Conservation (phyloP, 2,113 vertebrate genomes). For the Alethe castanea region DNA sequence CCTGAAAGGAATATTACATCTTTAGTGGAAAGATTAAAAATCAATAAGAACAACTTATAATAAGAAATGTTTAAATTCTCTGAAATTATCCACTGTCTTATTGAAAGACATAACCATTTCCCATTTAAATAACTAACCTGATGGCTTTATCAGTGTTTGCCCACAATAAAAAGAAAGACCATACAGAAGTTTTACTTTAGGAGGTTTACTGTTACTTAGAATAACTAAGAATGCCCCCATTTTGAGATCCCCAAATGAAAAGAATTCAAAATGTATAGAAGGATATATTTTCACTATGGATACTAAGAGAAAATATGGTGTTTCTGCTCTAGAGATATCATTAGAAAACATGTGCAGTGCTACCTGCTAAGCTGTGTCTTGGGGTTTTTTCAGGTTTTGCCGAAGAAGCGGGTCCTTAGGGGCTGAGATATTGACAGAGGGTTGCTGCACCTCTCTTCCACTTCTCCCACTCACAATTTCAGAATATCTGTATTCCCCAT, state of each 20-base stretch:
- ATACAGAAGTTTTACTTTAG: background rate
- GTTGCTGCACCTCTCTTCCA: background rate
- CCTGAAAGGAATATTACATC: background rate
- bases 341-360: background rate
- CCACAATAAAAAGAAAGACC: background rate
- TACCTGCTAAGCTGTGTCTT: background rate
- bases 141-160: background rate
- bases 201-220: no score
- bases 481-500: background rate
- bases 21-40: background rate
- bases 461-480: background rate
- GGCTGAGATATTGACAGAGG: background rate
- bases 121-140: background rate
- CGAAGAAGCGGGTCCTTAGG: rapidly evolving
- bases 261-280: background rate
- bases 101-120: background rate
- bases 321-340: background rate
- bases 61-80: background rate
- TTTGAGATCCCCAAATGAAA: background rate
- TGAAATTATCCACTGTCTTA: background rate
- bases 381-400: background rate
- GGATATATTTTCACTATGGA: background rate
- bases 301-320: no score
- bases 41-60: background rate
- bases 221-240: background rate